phyloP scores from a whole-genome alignment of 2,888 invertebrate species.

The Drosophila recens region DNA sequence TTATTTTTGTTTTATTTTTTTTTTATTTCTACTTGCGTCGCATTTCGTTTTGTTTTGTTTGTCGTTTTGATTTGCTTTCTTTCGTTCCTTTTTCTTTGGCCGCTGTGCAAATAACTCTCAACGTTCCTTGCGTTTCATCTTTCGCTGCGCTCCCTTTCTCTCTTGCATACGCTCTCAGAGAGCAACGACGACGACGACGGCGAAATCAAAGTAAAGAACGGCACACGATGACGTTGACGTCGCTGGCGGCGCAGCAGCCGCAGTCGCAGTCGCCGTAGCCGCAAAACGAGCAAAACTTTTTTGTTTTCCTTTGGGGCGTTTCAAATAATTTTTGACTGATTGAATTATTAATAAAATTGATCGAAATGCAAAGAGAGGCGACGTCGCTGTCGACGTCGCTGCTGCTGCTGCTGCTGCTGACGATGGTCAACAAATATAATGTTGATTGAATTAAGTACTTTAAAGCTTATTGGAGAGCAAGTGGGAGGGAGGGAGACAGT shows the following conservation, averaged over 20 bases:
- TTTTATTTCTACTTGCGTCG: too few species aligned
- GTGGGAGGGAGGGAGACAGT: constrained; percentile 1
- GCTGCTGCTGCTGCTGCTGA: too few species aligned
- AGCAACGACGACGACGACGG: background rate
- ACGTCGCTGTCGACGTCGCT: constrained; percentile 15
- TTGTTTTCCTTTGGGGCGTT: constrained; percentile 80
- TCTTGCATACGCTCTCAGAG: background rate
- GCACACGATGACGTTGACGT: constrained; percentile 41
- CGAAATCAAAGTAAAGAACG: constrained; percentile 55
- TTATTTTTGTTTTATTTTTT: constrained; percentile 10
- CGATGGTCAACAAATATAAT: constrained; percentile 67
- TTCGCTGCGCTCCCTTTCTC: constrained; percentile 19
- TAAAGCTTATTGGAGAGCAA: constrained; percentile 42
- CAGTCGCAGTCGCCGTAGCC: constrained; percentile 27
- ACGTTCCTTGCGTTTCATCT: constrained; percentile 48
- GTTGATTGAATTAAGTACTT: constrained; percentile 69
- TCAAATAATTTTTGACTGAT: constrained; percentile 82
- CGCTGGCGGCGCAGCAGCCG: constrained; percentile 33
- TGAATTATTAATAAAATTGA: constrained; percentile 85
- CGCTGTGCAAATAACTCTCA: constrained; percentile 73
- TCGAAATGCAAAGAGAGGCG: constrained; percentile 75
- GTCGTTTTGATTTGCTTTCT: constrained; percentile 70
- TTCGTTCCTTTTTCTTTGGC: constrained; percentile 38
- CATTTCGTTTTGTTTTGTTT: constrained; percentile 74
- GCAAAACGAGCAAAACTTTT: constrained; percentile 66